Percentiles rank a stretch among this genome's conserved stretches.
These are phyloP conservation scores for Lepilemur ruficaudatus DNA, from an alignment of 2,797 vertebrate genomes.

Conservation along the genomic window DNA sequence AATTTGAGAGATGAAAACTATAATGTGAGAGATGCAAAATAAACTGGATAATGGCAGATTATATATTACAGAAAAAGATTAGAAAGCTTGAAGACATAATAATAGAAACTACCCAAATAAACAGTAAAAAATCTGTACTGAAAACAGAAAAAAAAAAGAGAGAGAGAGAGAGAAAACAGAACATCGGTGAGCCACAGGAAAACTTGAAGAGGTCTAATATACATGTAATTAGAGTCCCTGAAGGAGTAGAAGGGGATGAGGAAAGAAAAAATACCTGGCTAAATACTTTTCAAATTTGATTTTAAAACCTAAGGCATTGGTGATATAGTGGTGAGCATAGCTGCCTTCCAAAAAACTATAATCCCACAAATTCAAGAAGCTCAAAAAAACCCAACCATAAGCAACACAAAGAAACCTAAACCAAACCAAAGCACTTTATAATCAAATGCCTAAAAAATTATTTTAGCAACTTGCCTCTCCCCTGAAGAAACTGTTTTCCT, in stretches of 20 bases:
- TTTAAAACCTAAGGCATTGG: constrained; percentile 73
- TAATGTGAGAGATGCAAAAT: background rate
- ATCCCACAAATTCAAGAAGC: background rate
- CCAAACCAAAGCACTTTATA: background rate
- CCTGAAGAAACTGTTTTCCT: background rate
- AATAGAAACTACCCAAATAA: background rate
- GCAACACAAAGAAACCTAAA: background rate
- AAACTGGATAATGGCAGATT: background rate
- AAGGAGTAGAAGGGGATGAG: background rate
- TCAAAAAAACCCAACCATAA: background rate
- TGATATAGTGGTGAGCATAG: constrained; percentile 89
- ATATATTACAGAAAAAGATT: background rate
- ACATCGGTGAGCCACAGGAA: background rate
- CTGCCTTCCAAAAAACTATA: constrained; percentile 82
- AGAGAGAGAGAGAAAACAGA: too few species aligned
- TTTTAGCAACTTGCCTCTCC: background rate
- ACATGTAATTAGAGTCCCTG: background rate
- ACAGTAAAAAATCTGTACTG: background rate
- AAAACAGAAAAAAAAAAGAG: background rate
- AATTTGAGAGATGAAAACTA: background rate
- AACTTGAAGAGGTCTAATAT: background rate
- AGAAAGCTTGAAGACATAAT: background rate
- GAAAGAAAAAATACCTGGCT: background rate
- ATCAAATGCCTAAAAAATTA: background rate
- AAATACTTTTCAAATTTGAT: background rate